These are phyloP conservation scores for Esox niger DNA, from an alignment of 2,113 vertebrate species.

Conservation along the genomic window DNA sequence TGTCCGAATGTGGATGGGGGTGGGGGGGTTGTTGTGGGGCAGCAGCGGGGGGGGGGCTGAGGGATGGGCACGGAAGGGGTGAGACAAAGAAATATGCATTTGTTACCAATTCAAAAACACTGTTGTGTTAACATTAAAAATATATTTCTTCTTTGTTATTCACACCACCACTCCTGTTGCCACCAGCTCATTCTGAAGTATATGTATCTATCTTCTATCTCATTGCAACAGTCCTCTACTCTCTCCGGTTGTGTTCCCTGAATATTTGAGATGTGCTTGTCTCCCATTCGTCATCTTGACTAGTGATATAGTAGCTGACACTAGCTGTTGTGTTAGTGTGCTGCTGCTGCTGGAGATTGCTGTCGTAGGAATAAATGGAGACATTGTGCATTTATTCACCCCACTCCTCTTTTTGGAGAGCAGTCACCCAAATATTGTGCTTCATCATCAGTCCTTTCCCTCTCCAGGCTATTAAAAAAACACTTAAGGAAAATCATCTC, in stretches of 20 bases:
- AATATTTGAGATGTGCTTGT: conserved; percentile 67
- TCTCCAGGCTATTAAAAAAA: conserved; percentile 7
- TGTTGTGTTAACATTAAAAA: conserved; percentile 37
- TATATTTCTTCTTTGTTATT: conserved; percentile 30
- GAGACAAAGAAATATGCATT: conserved; percentile 71
- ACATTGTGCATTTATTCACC: conserved; percentile 52
- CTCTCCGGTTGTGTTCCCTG: conserved; percentile 39
- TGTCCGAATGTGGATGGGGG: conserved; percentile 64
- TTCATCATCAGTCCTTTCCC: conserved; percentile 27
- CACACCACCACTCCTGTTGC: conserved; percentile 7
- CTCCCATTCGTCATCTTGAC: conserved; percentile 71
- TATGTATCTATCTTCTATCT: conserved; percentile 11
- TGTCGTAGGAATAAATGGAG: conserved; percentile 43
- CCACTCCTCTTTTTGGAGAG: conserved; percentile 37
- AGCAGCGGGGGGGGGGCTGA: background rate
- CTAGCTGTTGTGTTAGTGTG: conserved; percentile 59
- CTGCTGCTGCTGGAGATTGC: conserved; percentile 54
- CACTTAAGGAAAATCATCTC: background rate
- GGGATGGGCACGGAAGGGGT: conserved; percentile 13
- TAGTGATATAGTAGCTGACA: conserved; percentile 70
- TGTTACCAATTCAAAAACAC: conserved; percentile 58
- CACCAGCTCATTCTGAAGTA: conserved; percentile 28
- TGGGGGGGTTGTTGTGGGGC: conserved; percentile 12
- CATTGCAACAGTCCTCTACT: background rate
- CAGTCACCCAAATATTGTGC: conserved; percentile 40